A percentile compares a stretch with the other conserved stretches of the same genome.
Evolutionary conservation across 2,113 vertebrate species (phyloP).

Genomic region (Neoarius graeffei): DNA sequence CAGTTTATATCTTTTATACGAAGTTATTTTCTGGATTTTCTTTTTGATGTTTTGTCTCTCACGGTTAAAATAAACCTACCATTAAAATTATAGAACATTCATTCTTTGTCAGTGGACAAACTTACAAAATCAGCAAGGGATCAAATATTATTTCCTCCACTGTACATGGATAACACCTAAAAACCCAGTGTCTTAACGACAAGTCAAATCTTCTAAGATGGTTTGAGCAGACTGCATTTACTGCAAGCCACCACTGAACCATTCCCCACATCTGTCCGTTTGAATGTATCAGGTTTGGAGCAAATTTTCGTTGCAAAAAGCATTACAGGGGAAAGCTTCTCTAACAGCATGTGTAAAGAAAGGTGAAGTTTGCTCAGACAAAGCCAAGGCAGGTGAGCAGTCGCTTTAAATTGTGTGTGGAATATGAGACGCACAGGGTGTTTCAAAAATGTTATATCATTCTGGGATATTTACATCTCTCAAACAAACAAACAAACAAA

Average conservation of each 20-base stretch:
- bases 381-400: neutral
- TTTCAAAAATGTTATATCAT: too few relatives aligned
- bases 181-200: neutral
- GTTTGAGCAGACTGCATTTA: neutral
- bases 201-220: neutral
- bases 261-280: neutral
- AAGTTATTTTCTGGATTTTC: too few relatives aligned
- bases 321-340: neutral
- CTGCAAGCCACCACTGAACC: neutral
- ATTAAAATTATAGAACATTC: too few relatives aligned
- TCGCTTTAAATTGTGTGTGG: neutral
- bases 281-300: neutral
- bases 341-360: neutral
- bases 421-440: too few relatives aligned
- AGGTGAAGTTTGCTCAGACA: neutral
- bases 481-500: too few relatives aligned
- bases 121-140: too few relatives aligned
- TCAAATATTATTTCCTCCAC: too few relatives aligned
- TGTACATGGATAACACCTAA: neutral
- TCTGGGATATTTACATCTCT: too few relatives aligned
- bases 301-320: neutral
- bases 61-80: too few relatives aligned
- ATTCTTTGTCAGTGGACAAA: too few relatives aligned
- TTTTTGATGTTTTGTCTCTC: too few relatives aligned
- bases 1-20: too few relatives aligned